These are phyloP conservation scores for Cosmopolites sordidus DNA, from an alignment of 2,888 invertebrate genomes.

Conservation along the genomic window DNA sequence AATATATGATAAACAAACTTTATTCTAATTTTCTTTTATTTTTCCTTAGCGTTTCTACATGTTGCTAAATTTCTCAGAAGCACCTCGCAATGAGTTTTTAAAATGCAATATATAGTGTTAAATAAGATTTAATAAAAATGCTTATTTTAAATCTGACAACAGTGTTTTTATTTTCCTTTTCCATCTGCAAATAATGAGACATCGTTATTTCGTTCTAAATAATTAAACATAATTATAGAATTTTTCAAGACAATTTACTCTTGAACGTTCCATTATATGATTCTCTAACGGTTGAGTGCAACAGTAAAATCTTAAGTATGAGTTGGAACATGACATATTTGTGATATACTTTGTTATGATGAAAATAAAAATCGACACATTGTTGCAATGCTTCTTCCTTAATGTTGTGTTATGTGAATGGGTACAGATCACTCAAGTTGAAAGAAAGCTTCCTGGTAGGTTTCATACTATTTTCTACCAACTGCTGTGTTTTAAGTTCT, in stretches of 20 bases:
- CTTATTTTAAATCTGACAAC: too few species aligned
- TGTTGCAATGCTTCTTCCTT: slow-evolving; percentile 21
- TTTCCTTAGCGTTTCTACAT: too few species aligned
- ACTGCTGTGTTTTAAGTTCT: neutral
- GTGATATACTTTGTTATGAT: neutral
- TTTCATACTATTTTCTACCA: neutral
- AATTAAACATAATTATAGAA: neutral
- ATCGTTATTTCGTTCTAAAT: too few species aligned
- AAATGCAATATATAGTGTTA: too few species aligned
- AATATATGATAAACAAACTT: too few species aligned
- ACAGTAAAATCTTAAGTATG: neutral
- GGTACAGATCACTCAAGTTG: slow-evolving; percentile 34
- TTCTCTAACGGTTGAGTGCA: neutral
- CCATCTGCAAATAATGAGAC: too few species aligned
- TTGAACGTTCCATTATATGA: neutral
- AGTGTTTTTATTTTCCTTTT: too few species aligned
- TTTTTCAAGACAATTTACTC: neutral
- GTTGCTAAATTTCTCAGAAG: too few species aligned
- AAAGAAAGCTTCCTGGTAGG: slow-evolving; percentile 2
- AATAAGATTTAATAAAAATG: too few species aligned
- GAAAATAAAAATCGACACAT: neutral
- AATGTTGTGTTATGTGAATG: slow-evolving; percentile 32
- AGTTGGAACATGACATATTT: neutral
- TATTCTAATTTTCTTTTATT: too few species aligned
- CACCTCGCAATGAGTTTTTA: too few species aligned